Percentiles rank a stretch among this genome's conserved stretches.
These are phyloP conservation scores for Campaea margaritaria DNA, from an alignment of 2,888 invertebrate species.

Conservation along the genomic window DNA sequence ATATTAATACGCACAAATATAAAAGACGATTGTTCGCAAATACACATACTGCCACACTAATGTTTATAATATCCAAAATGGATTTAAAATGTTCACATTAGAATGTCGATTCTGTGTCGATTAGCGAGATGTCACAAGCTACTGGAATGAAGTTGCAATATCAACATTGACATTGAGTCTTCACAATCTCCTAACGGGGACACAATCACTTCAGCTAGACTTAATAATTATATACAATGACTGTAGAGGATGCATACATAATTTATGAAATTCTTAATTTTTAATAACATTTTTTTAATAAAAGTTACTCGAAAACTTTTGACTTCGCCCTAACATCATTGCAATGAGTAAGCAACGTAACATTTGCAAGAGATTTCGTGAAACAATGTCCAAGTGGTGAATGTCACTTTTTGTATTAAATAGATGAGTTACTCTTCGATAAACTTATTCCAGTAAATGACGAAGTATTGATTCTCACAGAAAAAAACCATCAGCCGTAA, in stretches of 20 bases:
- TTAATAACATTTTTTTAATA: constrained; percentile 52
- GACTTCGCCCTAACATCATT: constrained; percentile 35
- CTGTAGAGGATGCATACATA: constrained; percentile 65
- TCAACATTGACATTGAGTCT: constrained; percentile 65
- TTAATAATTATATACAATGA: constrained; percentile 71
- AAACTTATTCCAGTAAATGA: constrained; percentile 50
- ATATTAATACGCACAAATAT: constrained; percentile 79
- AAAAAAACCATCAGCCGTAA: constrained; percentile 55
- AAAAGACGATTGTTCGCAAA: constrained; percentile 76
- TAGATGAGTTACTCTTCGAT: constrained; percentile 44
- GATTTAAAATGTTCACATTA: constrained; percentile 81
- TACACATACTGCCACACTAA: constrained; percentile 76
- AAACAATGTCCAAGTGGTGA: constrained; percentile 75
- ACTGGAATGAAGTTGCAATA: constrained; percentile 73
- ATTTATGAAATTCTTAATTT: constrained; percentile 62
- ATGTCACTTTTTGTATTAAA: constrained; percentile 41
- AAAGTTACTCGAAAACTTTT: constrained; percentile 38
- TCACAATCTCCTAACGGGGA: constrained; percentile 69
- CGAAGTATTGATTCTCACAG: constrained; percentile 47
- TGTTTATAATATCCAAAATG: constrained; percentile 77
- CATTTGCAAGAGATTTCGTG: constrained; percentile 40
- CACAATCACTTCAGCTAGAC: constrained; percentile 74
- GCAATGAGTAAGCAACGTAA: constrained; percentile 40
- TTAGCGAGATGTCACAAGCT: constrained; percentile 73
- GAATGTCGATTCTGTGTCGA: constrained; percentile 67